phyloP scores from a whole-genome alignment of 2,797 vertebrate genomes.

The Anniella stebbinsi region DNA sequence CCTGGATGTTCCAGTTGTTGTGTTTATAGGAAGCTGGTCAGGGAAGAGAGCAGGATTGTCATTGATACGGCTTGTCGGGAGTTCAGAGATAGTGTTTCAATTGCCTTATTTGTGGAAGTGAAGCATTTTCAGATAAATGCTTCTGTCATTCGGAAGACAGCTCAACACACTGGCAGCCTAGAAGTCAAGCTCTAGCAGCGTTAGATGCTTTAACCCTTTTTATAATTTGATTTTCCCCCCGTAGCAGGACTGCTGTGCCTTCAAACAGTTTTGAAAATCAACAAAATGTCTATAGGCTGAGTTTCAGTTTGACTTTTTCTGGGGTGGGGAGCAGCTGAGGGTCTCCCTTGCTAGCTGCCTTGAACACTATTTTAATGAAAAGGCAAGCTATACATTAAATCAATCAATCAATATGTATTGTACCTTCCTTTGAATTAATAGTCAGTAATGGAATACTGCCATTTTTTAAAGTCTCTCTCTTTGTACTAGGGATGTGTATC shows the following conservation, averaged over 20 bases:
- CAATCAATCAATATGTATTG: not conserved
- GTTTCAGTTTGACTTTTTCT: not conserved
- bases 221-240: constrained; percentile 38
- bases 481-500: no score
- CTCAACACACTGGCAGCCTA: constrained; percentile 56
- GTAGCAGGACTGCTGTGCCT: not conserved
- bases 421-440: not conserved
- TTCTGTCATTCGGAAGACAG: constrained; percentile 56
- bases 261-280: not conserved
- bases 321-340: not conserved
- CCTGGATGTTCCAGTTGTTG: not conserved
- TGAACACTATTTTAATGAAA: no score
- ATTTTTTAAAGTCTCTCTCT: no score
- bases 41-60: constrained; percentile 47
- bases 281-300: not conserved
- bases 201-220: constrained; percentile 63
- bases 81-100: constrained; percentile 41
- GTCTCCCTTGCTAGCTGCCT: no score
- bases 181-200: constrained; percentile 52
- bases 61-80: constrained; percentile 34
- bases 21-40: constrained; percentile 46
- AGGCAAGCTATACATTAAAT: no score
- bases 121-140: constrained; percentile 60
- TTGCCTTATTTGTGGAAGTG: constrained; percentile 41
- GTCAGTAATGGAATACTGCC: not conserved